Conservation (phyloP, 1,140 invertebrate genomes). For the Meloidogyne floridensis region DNA sequence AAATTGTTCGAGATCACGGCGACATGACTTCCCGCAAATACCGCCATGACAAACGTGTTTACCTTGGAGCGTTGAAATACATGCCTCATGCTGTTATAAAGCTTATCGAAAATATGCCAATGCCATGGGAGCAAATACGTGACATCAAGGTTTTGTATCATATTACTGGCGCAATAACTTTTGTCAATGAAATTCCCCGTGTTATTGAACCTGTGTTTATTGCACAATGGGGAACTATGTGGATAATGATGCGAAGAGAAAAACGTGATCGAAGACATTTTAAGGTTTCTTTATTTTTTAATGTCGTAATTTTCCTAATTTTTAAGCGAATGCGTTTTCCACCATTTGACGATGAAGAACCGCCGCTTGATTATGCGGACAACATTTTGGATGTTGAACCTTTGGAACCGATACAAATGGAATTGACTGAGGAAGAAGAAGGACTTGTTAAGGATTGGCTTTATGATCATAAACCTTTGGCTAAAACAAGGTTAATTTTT, state of each 20-base stretch:
- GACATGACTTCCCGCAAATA: constrained; percentile 99
- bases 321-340: constrained; percentile 96
- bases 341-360: constrained; percentile 99
- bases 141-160: constrained; percentile 83
- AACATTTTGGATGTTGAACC: constrained; percentile 99
- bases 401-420: constrained; percentile 96
- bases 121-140: constrained; percentile 99
- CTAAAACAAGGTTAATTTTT: constrained; percentile 72
- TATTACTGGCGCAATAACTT: constrained; percentile 86
- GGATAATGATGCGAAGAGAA: constrained; percentile 99
- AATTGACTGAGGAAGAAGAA: constrained; percentile 94
- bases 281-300: constrained; percentile 49
- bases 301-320: neutral
- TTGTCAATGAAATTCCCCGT: constrained; percentile 99
- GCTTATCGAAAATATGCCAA: constrained; percentile 98
- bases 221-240: constrained; percentile 99
- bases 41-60: constrained; percentile 96
- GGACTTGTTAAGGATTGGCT: constrained; percentile 85
- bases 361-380: constrained; percentile 98
- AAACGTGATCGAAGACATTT: constrained; percentile 98
- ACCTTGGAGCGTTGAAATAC: constrained; percentile 94
- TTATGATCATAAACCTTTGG: constrained; percentile 97
- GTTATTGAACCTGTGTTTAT: constrained; percentile 98
- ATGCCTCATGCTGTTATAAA: constrained; percentile 99
- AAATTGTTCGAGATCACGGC: constrained; percentile 98